A percentile compares a stretch with the other conserved stretches of the same genome.
phyloP scores from a whole-genome alignment of 2,113 vertebrate species.

The Ondatra zibethicus region DNA sequence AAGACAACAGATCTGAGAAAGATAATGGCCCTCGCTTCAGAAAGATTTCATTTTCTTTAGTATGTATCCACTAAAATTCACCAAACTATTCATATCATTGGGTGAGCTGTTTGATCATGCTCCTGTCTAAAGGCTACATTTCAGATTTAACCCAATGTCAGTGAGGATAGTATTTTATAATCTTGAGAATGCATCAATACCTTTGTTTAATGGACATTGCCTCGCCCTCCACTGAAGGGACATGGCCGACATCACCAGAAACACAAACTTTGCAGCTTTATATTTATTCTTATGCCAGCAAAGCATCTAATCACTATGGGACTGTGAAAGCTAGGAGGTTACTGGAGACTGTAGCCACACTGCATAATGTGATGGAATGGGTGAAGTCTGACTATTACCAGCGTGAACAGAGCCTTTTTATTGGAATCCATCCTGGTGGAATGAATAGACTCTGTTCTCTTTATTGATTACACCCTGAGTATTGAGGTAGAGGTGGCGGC shows the following conservation, averaged over 20 bases:
- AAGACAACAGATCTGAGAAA: not conserved
- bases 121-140: not conserved
- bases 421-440: conserved; percentile 70
- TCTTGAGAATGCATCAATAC: not conserved
- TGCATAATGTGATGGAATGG: conserved; percentile 42
- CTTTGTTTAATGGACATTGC: not conserved
- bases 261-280: conserved; percentile 10
- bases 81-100: not conserved
- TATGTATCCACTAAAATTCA: not conserved
- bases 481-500: conserved; percentile 59
- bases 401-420: conserved; percentile 72
- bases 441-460: conserved; percentile 76
- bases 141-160: conserved; percentile 1
- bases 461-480: conserved; percentile 79
- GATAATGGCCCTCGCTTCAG: not conserved
- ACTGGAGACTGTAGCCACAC: not conserved
- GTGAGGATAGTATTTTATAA: not conserved
- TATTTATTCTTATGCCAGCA: not conserved
- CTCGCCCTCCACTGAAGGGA: not conserved
- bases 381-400: conserved; percentile 68
- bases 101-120: not conserved
- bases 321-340: conserved; percentile 7
- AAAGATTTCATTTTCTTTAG: not conserved
- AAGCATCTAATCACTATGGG: conserved; percentile 26
- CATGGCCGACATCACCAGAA: not conserved